Conservation (phyloP, 2,888 invertebrate genomes). For the Catocala sponsa region DNA sequence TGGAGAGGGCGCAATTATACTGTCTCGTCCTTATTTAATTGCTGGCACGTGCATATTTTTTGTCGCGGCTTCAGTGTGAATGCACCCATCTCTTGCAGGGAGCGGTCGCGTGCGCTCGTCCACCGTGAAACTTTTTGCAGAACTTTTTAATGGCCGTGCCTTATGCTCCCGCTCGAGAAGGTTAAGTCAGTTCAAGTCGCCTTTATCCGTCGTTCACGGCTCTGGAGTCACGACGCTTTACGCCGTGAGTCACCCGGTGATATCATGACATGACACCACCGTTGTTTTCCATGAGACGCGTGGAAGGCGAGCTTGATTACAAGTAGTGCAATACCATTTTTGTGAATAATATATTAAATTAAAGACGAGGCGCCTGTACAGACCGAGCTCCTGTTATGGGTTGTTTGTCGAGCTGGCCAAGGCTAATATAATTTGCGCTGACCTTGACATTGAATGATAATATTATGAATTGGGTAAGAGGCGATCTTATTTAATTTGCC, state of each 20-base stretch:
- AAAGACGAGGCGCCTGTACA: constrained; percentile 54
- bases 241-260: constrained; percentile 75
- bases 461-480: constrained; percentile 45
- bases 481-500: constrained; percentile 12
- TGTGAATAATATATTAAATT: constrained; percentile 47
- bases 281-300: constrained; percentile 65
- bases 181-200: constrained; percentile 75
- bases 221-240: constrained; percentile 69
- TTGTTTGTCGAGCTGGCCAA: constrained; percentile 54
- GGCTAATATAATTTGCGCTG: constrained; percentile 58
- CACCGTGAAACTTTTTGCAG: constrained; percentile 72
- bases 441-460: constrained; percentile 59
- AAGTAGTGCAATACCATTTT: constrained; percentile 47
- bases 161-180: constrained; percentile 72
- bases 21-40: constrained; percentile 77
- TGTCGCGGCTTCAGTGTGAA: constrained; percentile 67
- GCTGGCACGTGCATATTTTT: constrained; percentile 83
- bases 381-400: constrained; percentile 55
- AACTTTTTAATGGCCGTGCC: constrained; percentile 67
- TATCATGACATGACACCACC: constrained; percentile 74
- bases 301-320: constrained; percentile 38
- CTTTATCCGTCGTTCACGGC: constrained; percentile 60
- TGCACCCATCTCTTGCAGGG: constrained; percentile 68
- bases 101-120: constrained; percentile 70
- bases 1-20: constrained; percentile 64